Conservation (phyloP, 1,140 invertebrate species). For the Drosophila sp. region DNA sequence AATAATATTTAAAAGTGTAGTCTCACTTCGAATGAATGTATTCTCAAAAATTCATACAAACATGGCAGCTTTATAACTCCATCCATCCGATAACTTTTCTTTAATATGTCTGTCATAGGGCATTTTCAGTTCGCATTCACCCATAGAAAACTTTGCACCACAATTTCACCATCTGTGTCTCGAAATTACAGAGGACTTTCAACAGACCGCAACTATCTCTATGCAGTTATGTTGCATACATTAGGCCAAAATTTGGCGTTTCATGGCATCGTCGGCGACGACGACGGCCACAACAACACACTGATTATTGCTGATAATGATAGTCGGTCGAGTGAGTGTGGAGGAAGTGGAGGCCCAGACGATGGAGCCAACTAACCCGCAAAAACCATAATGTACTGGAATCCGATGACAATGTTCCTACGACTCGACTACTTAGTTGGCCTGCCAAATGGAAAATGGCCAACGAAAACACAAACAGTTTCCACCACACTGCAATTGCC, state of each 20-base stretch:
- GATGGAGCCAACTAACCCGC: conserved; percentile 37
- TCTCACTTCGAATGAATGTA: no score
- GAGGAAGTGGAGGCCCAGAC: background rate
- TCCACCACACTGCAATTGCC: conserved; percentile 28
- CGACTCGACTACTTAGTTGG: conserved; percentile 44
- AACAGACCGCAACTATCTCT: conserved; percentile 62
- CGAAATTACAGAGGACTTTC: conserved; percentile 1
- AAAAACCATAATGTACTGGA: conserved; percentile 23
- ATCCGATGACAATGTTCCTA: conserved; percentile 29
- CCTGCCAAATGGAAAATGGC: conserved; percentile 65
- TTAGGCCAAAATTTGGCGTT: conserved; percentile 70
- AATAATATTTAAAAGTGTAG: no score
- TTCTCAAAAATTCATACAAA: no score
- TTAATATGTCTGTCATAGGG: no score
- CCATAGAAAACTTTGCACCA: background rate
- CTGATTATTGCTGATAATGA: conserved; percentile 74
- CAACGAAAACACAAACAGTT: conserved; percentile 37
- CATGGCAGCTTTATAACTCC: no score
- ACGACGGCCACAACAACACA: conserved; percentile 44
- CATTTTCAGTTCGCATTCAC: background rate
- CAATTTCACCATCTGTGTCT: background rate
- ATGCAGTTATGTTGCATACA: conserved; percentile 66
- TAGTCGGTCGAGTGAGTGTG: background rate
- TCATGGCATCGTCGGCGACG: background rate
- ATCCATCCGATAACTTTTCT: no score